Evolutionary conservation across 2,113 vertebrate genomes (phyloP), one percentile per base, ranked within the genome.

Genomic region (Aepyceros melampus): DNA sequence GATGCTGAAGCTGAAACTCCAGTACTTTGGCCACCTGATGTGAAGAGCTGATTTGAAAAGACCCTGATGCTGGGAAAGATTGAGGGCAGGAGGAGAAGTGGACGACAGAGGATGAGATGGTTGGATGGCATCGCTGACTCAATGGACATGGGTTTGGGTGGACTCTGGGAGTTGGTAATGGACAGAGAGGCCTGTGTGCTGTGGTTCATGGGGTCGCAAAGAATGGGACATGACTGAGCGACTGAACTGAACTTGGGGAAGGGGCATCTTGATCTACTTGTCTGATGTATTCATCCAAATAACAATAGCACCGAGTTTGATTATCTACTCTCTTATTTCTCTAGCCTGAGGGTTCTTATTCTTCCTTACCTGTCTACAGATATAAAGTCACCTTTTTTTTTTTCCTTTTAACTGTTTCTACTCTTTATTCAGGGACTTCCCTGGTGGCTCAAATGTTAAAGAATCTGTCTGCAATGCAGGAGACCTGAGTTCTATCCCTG

Each of bases 381-480:
- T 81, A n/a, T 27, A 91, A 93, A 27, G 16, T 55, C 56, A 79
- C 40, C n/a, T 85, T 78, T 45, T 67, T 62, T 21, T 31, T n/a
- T 85, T 78, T 36, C 47, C 13, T 36, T n/a, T 92, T 74, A 79
- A 47, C 25, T 1, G 5, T 45, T 56, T 13, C 55, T 91, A 92
- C 19, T 49, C 40, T 92, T 97, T 96, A 60, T 83, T 87, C 58
- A 95, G 19, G n/a, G 67, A 23, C 19, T 40, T 74, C n/a, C n/a
- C 19, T 74, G 67, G 17, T 74, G 19, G 36, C 67, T 40, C n/a
- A 40, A 5, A 74, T 40, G 10, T 74, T 74, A 74, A 74, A 40
- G 67, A 74, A 74, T 74, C n/a, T 36, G 19, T 36, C 67, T 74
- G n/a, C 67, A 74, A 23, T 25, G n/a, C 0, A 0, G 19, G 19